Percentiles rank a stretch among this genome's conserved stretches.
phyloP scores from a whole-genome alignment of 2,888 invertebrate species.

The Hemistola chrysoprasaria region DNA sequence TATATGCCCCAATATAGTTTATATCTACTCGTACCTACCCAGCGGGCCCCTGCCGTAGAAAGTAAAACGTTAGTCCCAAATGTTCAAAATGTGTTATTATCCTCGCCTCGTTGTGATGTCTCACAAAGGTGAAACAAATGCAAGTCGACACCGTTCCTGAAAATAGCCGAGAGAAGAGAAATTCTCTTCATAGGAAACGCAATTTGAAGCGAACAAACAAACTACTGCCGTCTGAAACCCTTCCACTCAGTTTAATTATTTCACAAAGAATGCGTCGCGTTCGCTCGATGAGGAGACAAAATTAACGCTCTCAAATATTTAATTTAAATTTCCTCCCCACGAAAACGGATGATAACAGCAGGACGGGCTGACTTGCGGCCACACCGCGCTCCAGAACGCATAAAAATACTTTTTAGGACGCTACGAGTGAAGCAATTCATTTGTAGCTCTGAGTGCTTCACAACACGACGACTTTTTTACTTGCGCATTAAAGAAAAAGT shows the following conservation, averaged over 20 bases:
- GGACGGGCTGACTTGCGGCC: slow-evolving; percentile 54
- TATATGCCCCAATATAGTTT: no score
- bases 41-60: no score
- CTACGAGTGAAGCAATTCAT: slow-evolving; percentile 63
- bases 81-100: no score
- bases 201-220: slow-evolving; percentile 80
- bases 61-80: no score
- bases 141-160: slow-evolving; percentile 46
- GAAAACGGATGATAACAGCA: slow-evolving; percentile 78
- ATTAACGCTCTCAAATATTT: slow-evolving; percentile 82
- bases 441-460: slow-evolving; percentile 61
- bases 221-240: slow-evolving; percentile 77
- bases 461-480: slow-evolving; percentile 65
- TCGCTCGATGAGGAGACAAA: slow-evolving; percentile 81
- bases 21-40: no score
- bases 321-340: slow-evolving; percentile 78
- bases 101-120: slow-evolving; percentile 13
- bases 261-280: slow-evolving; percentile 81
- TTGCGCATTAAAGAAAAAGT: slow-evolving; percentile 54
- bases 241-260: slow-evolving; percentile 82
- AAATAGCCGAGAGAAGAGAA: slow-evolving; percentile 62
- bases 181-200: slow-evolving; percentile 76
- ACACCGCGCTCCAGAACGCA: slow-evolving; percentile 37
- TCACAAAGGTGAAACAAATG: slow-evolving; percentile 23
- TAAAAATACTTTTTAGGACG: slow-evolving; percentile 54